These are phyloP conservation scores for Synergus japonicus DNA, from an alignment of 2,888 invertebrate genomes.

Conservation along the genomic window DNA sequence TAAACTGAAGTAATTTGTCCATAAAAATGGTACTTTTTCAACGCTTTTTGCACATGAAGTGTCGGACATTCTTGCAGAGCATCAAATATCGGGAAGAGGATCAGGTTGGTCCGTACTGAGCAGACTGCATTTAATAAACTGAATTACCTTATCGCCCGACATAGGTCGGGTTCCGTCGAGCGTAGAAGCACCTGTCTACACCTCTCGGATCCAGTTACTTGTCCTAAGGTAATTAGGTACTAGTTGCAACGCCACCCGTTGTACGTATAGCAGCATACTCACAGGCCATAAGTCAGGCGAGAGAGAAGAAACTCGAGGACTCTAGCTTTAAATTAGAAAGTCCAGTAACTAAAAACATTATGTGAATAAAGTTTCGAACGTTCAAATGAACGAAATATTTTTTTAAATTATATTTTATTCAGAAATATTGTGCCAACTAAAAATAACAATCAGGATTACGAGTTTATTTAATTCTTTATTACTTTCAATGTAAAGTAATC, in stretches of 20 bases:
- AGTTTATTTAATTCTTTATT: too few species aligned
- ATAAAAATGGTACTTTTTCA: neutral
- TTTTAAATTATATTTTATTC: too few species aligned
- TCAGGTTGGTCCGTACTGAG: neutral
- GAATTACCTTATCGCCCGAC: slow-evolving; percentile 63
- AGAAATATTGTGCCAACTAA: too few species aligned
- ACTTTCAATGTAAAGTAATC: too few species aligned
- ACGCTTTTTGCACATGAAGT: neutral
- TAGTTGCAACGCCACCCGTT: slow-evolving; percentile 62
- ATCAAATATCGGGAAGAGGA: slow-evolving; percentile 18
- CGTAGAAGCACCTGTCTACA: slow-evolving; percentile 59
- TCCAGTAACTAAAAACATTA: neutral
- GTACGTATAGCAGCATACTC: slow-evolving; percentile 12
- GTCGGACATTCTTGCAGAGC: neutral
- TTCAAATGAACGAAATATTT: too few species aligned
- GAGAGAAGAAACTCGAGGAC: slow-evolving; percentile 44
- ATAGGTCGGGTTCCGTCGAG: slow-evolving; percentile 63
- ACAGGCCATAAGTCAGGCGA: slow-evolving; percentile 40
- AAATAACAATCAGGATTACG: too few species aligned
- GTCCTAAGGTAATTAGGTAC: slow-evolving; percentile 65
- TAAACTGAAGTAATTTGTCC: slow-evolving; percentile 1
- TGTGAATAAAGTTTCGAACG: too few species aligned
- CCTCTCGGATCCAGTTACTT: slow-evolving; percentile 60
- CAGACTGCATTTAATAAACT: slow-evolving; percentile 64
- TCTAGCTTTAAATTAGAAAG: slow-evolving; percentile 9